Conservation (phyloP, 2,888 invertebrate species). For the Hermaeophaga mercurialis region DNA sequence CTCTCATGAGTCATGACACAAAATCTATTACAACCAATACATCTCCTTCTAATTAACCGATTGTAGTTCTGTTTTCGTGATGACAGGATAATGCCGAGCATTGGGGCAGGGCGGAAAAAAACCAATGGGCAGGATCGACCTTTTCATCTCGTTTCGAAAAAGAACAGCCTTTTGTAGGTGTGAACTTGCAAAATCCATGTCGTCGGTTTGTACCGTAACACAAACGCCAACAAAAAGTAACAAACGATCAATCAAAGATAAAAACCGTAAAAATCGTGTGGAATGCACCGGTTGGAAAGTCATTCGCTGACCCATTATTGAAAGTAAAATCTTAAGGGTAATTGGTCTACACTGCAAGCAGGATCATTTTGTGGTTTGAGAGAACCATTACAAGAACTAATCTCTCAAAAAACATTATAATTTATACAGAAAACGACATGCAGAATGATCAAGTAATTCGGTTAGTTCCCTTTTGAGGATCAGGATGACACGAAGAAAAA, state of each 20-base stretch:
- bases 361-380: too few species aligned
- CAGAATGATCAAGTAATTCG: too few species aligned
- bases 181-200: constrained; percentile 7
- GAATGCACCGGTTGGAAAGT: constrained; percentile 14
- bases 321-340: constrained; percentile 17
- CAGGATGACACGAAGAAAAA: too few species aligned
- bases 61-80: not conserved
- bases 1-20: too few species aligned
- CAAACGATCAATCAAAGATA: constrained; percentile 20
- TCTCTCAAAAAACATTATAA: too few species aligned
- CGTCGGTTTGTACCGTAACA: not conserved
- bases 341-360: not conserved
- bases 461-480: too few species aligned
- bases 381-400: too few species aligned
- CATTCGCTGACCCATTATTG: constrained; percentile 13
- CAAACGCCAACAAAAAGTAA: constrained; percentile 15
- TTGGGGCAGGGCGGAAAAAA: not conserved
- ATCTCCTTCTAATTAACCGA: not conserved
- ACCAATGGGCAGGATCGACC: not conserved
- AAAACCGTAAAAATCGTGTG: not conserved
- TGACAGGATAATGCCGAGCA: not conserved
- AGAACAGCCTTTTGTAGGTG: constrained; percentile 16
- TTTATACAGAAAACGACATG: too few species aligned
- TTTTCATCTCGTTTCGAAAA: constrained; percentile 3
- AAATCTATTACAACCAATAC: not conserved